Evolutionary conservation across 2,888 invertebrate genomes (phyloP), one percentile per base, ranked within the genome.

Genomic region (Panorpa germanica): DNA sequence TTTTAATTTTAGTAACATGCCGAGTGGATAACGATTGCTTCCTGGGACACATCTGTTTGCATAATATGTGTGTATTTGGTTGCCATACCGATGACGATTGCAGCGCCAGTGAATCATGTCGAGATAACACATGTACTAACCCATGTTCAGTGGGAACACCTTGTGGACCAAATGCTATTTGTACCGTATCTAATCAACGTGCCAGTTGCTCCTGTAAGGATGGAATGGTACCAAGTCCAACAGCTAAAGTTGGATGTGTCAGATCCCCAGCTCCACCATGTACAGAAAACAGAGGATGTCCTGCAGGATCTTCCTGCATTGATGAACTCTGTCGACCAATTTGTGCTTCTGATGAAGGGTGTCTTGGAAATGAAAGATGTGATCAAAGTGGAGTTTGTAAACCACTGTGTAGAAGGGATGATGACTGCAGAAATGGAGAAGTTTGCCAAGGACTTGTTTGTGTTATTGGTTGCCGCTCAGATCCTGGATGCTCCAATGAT

Each of bases 21-120:
- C 70, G 85, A 27, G 73, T 85, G 2, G 86, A 88, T 48, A 83
- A 86, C 44, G 88, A 90, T 44, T 90, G 88, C 44, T 86, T 88
- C 67, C 59, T 86, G 34, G 86, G 86, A 2, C 85, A 88, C 44
- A 82, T 88, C 39, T 90, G 90, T 45, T 54, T 85, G 33, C 70
- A 72, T 44, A 83, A 82, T 44, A 77, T 77, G 56, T 88, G 88
- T 45, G 66, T 78, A 34, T 76, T 75, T 40, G 88, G 88, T 21
- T 90, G 88, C 46, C 73, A 81, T 39, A 67, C 68, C 11, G 81
- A 86, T 44, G 83, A 82, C 41, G 88, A 90, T 47, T 88, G 88
- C 49, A 74, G 80, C 39, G 74, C 73, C 1, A 76, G 76, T 30
- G 80, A 85, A 48, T 71, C 82, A 5, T 88, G 88, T 44, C 62